Base-by-base conservation (phyloP, 2,888 invertebrate genomes). In the Linnaemya tessellans region DNA sequence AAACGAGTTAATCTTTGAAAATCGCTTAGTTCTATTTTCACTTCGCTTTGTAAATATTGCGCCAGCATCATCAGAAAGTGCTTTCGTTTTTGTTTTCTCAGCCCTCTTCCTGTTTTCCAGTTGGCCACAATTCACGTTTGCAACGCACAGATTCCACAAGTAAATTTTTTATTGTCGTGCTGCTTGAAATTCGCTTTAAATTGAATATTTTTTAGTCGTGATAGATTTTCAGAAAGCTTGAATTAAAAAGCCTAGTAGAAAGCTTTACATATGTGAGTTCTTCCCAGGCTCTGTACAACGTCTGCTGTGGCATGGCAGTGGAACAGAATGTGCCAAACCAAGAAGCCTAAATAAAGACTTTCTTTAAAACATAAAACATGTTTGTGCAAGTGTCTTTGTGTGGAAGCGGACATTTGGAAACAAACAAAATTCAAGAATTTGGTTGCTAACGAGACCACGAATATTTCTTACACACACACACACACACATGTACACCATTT, bases 361-460 rank as follows among this genome's bases (percentile, higher is more conserved):
- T 62, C 46, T 38, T 20, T 0, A 1, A 54, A 56, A 56, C 58
- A 60, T 43, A n/a, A n/a, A n/a, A n/a, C n/a, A 25, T 51, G 46
- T 30, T 64, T 79, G 35, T 70, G 49, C 15, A 41, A 22, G 18
- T 41, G 13, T 60, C 18, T 56, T 46, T 54, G 49, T 30, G 35
- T 51, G 67, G 64, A 18, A 49, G 64, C 81, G 70, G 41, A 77
- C 64, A 64, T 82, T 62, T 65, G 22, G 58, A 20, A 58, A 71
- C 62, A 68, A 75, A 81, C 58, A 51, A 82, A 60, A 77, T 65
- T 58, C 58, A 65, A 82, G 70, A 77, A 71, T 71, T 77, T 49
- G 30, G 71, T 71, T 78, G 51, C 49, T 77, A 82, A 82, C 71
- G 58, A 78, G 71, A 58, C 82, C 82, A 65, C 77, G 77, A 77